Evolutionary conservation across 2,888 invertebrate genomes (phyloP), one percentile per base, ranked within the genome.

Genomic region (Epiblema foenella): DNA sequence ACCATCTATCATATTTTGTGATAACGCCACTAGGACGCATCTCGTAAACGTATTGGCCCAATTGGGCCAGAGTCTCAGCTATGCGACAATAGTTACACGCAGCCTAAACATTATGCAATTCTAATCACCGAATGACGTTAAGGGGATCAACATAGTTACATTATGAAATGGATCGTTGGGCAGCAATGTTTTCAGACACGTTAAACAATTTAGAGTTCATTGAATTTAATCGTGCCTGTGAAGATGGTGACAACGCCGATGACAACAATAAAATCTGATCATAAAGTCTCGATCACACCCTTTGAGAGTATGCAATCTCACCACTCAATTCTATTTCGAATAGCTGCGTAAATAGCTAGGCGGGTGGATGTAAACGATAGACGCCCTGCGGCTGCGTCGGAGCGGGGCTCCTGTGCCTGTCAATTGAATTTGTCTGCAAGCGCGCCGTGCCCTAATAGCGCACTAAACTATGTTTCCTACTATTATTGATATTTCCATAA

Each of bases 1-100:
- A 84, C 93, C 90, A 93, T 93, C 93, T 93, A 93, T 93, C 93
- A 93, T 93, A 93, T 93, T 93, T 90, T 90, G 90, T 92, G 93
- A 93, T 93, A 93, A 93, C 91, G 90, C 91, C 89, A 90, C 89
- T 87, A 88, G 88, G 85, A 86, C 86, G 88, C 89, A 88, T 90
- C 91, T 88, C 85, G 85, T 88, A 85, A 87, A 88, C 86, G 86
- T 87, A 91, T 89, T 88, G 88, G 85, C 83, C 83, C 81, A 86
- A 88, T 88, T 87, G 85, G 82, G 84, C 85, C 86, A 83, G 82
- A 80, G 78, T 56, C 60, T 65, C 73, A 69, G 59, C 75, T 73
- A 74, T 74, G 75, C 62, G 73, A 73, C 74, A 74, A 70, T 74
- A 58, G 69, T 69, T 56, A 37, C 68, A 66, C 39, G 57, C 59